Percentiles rank a stretch among this genome's conserved stretches.
These are phyloP conservation scores for Fukomys damarensis DNA, from an alignment of 2,113 vertebrate species.

Conservation along the genomic window DNA sequence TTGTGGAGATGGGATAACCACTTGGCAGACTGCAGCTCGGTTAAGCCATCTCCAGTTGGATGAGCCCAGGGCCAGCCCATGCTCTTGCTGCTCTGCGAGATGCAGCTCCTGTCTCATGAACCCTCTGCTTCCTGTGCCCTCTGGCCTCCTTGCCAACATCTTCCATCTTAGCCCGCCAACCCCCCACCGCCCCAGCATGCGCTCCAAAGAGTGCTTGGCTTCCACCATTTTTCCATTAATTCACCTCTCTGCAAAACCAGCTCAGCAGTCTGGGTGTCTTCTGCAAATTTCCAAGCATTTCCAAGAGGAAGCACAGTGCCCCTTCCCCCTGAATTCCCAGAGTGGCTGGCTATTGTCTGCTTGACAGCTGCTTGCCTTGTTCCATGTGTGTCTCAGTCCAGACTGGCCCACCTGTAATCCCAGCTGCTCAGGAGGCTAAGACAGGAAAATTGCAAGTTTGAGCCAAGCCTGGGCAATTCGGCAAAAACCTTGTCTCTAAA, in stretches of 20 bases:
- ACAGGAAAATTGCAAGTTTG: background rate
- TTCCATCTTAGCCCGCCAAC: background rate
- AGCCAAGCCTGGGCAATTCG: background rate
- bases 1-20: background rate
- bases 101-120: background rate
- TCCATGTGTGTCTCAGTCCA: background rate
- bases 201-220: background rate
- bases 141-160: background rate
- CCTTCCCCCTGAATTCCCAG: background rate
- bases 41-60: background rate
- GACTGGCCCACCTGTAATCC: background rate
- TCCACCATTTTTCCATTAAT: background rate
- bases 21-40: background rate
- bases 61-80: background rate
- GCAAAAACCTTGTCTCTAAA: background rate
- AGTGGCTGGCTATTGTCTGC: background rate
- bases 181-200: background rate
- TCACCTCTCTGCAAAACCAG: background rate
- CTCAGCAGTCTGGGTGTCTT: background rate
- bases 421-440: background rate
- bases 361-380: background rate
- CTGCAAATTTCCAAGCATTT: background rate
- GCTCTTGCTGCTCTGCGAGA: background rate
- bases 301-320: background rate
- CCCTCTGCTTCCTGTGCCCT: background rate